phyloP scores from a whole-genome alignment of 2,797 vertebrate species.

The Telmatherina bonti region DNA sequence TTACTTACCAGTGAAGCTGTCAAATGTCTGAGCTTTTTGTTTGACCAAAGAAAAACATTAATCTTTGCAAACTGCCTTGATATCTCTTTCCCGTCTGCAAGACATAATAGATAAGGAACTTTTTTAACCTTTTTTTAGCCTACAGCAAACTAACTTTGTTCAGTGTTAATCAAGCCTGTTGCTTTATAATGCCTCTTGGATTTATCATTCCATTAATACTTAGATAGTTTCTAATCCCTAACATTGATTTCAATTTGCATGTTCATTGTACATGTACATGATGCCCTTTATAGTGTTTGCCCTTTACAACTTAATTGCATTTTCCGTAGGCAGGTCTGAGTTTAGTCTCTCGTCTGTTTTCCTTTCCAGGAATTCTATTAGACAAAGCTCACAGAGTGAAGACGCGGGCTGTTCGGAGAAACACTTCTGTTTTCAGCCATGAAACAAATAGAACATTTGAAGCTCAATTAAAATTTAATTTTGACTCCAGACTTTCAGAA shows the following conservation, averaged over 20 bases:
- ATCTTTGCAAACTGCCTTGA: neutral
- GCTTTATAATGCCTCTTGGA: neutral
- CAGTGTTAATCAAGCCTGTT: neutral
- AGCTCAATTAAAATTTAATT: conserved; percentile 71
- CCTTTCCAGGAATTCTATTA: conserved; percentile 21
- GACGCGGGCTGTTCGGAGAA: neutral
- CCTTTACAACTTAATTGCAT: conserved; percentile 34
- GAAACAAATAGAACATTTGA: conserved; percentile 47
- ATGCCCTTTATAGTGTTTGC: conserved; percentile 26
- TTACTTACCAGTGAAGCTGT: neutral
- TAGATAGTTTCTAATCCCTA: neutral
- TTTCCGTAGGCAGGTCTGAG: conserved; percentile 8
- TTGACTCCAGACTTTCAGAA: conserved; percentile 55
- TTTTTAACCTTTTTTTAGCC: neutral
- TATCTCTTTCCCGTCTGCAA: neutral
- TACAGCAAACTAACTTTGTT: neutral
- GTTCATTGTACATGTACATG: conserved; percentile 8
- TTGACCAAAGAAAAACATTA: neutral
- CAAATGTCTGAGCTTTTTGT: neutral
- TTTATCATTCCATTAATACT: neutral
- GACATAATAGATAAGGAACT: neutral
- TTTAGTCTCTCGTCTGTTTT: conserved; percentile 39
- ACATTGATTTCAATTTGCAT: conserved; percentile 4
- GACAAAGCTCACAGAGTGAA: conserved; percentile 33
- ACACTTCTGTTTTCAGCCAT: conserved; percentile 32